A percentile compares a stretch with the other conserved stretches of the same genome.
These are phyloP conservation scores for Lymantria monacha DNA, from an alignment of 2,888 invertebrate species.

Conservation along the genomic window DNA sequence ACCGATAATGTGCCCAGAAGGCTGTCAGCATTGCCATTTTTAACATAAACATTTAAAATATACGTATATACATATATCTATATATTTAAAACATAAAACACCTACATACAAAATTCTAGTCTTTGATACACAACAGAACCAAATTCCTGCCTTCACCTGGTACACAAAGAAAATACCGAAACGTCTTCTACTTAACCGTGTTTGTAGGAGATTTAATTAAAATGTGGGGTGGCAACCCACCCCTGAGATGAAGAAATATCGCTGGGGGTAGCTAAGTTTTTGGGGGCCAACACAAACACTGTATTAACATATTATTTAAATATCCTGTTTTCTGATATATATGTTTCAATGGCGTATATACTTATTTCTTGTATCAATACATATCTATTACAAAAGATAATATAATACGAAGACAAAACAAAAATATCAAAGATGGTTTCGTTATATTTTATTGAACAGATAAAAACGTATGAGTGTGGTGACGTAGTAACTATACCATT, in stretches of 20 bases:
- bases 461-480: no score
- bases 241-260: slow-evolving; percentile 58
- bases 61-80: no score
- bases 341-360: no score
- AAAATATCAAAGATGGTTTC: no score
- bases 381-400: no score
- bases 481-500: no score
- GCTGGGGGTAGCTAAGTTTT: slow-evolving; percentile 58
- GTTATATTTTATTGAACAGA: no score
- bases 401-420: no score
- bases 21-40: no score
- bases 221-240: slow-evolving; percentile 48
- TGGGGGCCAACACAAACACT: slow-evolving; percentile 68
- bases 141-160: slow-evolving; percentile 48
- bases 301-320: slow-evolving; percentile 80
- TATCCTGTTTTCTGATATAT: slow-evolving; percentile 31
- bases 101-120: slow-evolving; percentile 8
- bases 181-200: slow-evolving; percentile 57
- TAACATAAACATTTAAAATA: no score
- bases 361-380: no score
- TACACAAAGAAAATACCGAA: slow-evolving; percentile 72
- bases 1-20: no score
- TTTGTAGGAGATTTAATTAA: slow-evolving; percentile 76
- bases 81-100: background rate
- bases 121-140: background rate